A percentile compares a stretch with the other conserved stretches of the same genome.
Evolutionary conservation across 2,888 invertebrate genomes (phyloP).

Genomic region (Frankliniella intonsa): DNA sequence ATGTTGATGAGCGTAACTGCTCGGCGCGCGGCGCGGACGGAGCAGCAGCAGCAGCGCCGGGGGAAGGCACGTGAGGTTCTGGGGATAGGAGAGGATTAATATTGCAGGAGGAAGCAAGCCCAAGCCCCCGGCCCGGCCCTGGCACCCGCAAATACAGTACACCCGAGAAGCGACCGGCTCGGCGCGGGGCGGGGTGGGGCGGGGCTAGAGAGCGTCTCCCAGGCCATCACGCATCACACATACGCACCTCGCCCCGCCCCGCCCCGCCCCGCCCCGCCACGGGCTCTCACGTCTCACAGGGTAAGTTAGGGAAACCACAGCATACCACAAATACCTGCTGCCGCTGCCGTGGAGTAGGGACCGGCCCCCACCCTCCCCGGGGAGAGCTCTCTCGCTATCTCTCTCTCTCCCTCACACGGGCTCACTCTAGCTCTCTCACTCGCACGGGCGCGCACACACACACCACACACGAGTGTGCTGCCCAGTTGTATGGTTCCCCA

Average conservation of each 20-base stretch:
- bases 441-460: neutral
- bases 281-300: neutral
- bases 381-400: neutral
- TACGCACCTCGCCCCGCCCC: neutral
- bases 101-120: too few relatives aligned
- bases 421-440: neutral
- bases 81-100: too few relatives aligned
- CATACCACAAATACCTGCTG: slow-evolving; percentile 15
- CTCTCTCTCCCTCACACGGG: neutral
- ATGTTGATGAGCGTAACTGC: too few relatives aligned
- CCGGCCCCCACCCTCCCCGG: neutral
- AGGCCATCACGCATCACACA: neutral
- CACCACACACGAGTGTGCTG: neutral
- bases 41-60: too few relatives aligned
- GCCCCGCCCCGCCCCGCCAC: neutral
- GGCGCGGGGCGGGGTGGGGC: neutral
- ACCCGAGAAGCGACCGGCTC: too few relatives aligned
- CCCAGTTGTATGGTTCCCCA: neutral
- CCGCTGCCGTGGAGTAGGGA: neutral
- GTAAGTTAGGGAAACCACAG: slow-evolving; percentile 9
- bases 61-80: too few relatives aligned
- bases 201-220: neutral
- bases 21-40: too few relatives aligned
- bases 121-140: too few relatives aligned
- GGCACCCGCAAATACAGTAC: too few relatives aligned